These are phyloP conservation scores for Ennomos fuscantarius DNA, from an alignment of 2,888 invertebrate species.

Conservation along the genomic window DNA sequence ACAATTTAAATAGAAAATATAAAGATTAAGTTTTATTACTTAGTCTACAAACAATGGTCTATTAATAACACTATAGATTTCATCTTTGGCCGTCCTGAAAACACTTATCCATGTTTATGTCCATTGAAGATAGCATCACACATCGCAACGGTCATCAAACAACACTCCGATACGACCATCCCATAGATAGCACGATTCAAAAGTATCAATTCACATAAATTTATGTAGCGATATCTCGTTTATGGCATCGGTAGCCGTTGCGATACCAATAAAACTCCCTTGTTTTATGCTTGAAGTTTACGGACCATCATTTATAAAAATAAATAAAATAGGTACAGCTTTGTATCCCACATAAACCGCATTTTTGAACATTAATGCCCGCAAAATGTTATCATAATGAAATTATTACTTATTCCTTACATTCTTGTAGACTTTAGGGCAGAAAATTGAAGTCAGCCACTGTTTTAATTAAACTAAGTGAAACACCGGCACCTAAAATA, in stretches of 20 bases:
- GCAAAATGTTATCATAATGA: conserved; percentile 19
- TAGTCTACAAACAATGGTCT: too few species aligned
- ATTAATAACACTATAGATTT: conserved; percentile 3
- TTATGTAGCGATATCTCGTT: conserved; percentile 69
- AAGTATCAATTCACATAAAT: conserved; percentile 71
- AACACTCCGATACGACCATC: conserved; percentile 38
- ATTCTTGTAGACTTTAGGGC: background rate
- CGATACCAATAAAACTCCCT: conserved; percentile 68
- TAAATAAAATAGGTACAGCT: conserved; percentile 64
- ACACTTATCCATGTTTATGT: conserved; percentile 18
- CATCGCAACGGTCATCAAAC: conserved; percentile 38
- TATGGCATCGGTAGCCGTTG: conserved; percentile 63
- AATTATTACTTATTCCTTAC: conserved; percentile 1
- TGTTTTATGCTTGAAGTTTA: conserved; percentile 75
- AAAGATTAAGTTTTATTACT: background rate
- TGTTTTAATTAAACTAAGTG: too few species aligned
- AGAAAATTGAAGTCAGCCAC: background rate
- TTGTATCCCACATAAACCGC: conserved; percentile 53
- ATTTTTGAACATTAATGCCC: conserved; percentile 48
- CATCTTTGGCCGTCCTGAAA: conserved; percentile 8
- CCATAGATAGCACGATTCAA: conserved; percentile 51
- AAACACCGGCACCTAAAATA: too few species aligned
- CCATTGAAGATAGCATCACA: conserved; percentile 20
- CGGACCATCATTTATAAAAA: conserved; percentile 75
- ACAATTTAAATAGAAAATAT: background rate